Evolutionary conservation across 2,888 invertebrate species (phyloP), one percentile per base, ranked within the genome.

Genomic region (Dynastes maya): DNA sequence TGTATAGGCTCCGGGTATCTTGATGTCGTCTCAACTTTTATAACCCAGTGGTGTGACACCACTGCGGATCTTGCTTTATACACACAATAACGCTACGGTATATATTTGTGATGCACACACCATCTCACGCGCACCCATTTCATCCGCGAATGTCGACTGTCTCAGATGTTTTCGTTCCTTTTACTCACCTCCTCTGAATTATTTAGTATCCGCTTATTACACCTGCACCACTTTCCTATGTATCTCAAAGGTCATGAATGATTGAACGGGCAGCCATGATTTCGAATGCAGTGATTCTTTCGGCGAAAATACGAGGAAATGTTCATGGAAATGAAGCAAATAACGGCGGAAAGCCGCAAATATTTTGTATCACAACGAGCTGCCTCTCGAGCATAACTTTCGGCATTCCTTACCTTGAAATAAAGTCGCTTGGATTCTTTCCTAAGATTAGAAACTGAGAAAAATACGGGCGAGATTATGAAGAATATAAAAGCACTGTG

Each of bases 171-270:
- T 16, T 32, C 70, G n/a, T 37, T 71, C 55, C 55, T 45, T 53
- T 71, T 71, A 71, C 71, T 71, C 71, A 71, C 71, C 71, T 53
- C 71, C n/a, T 58, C 16, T 71, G 71, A 71, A 71, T 71, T 71
- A 71, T 71, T 71, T 71, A 71, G 55, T 71, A 58, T 55, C 71
- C 53, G 71, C 55, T 71, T 71, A 71, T 71, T 71, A 55, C 55
- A 55, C 71, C 70, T 70, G 70, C 70, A 51, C 45, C 70, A 32
- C 3, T 29, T 40, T 22, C 37, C 70, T 71, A 55, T 55, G 32
- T 71, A 71, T 71, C 70, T 70, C 71, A 29, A 53, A 71, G 71
- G 71, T 71, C 71, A 71, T 71, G 71, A 71, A 71, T 71, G 71
- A 71, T 71, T 71, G 53, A 71, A 71, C 53, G 37, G 55, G 22